Base-by-base conservation (phyloP, 2,888 invertebrate genomes). In the Minunthozetes semirufus region DNA sequence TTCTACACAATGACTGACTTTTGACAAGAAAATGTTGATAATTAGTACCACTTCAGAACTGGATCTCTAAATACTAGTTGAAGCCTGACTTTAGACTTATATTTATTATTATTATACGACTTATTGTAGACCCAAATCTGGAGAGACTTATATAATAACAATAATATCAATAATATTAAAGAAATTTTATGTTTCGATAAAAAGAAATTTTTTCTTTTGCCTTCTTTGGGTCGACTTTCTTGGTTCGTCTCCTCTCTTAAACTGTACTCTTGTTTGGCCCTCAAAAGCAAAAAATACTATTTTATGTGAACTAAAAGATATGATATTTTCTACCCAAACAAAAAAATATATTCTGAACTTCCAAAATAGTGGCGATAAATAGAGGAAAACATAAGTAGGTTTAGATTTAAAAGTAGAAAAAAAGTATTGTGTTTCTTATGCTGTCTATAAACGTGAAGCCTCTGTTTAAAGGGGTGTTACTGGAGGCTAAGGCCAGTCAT, bases 11-110 rank as follows among this genome's bases (percentile, higher is more conserved):
- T 59, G 59, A 59, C 11, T 19, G 59, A 3, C 38, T 25, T 56
- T 72, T 72, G 74, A 74, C 74, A 68, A 66, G 74, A 74, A 74
- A 74, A 74, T 74, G 74, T 68, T 50, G 66, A 68, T 74, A 74
- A 74, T 74, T 72, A 72, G 72, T 72, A 33, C 53, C 71, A 71
- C 19, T 48, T 29, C 17, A 38, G 11, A 38, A 66, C n/a, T 27
- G 38, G 66, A 66, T 66, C 66, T 66, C 38, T 66, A 66, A 66
- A 66, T 66, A 66, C 66, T n/a, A 66, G 66, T 38, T 38, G 66
- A 66, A 38, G 66, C 66, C 38, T 38, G 38, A 66, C 66, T n/a
- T 66, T 9, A 38, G 22, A 19, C 27, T 59, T 27, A 59, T 59
- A 59, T 59, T 59, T 59, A 59, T 59, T 59, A 25, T 59, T 59